These are phyloP conservation scores for Drosophila ogumai DNA, from an alignment of 1,140 invertebrate genomes.

Conservation along the genomic window DNA sequence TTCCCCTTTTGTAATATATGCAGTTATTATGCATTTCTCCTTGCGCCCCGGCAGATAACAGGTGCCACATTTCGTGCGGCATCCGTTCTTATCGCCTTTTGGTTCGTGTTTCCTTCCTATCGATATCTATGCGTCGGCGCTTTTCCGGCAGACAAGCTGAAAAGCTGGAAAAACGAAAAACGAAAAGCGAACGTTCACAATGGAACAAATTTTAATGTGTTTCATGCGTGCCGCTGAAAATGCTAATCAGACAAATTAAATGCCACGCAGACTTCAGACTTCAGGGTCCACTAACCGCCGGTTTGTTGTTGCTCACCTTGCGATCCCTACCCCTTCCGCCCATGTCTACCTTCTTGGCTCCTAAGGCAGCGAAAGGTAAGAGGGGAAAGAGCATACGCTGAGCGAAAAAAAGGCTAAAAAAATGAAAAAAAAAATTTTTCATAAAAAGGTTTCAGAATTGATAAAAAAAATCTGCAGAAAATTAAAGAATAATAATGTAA, in stretches of 20 bases:
- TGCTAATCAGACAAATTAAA: slow-evolving; percentile 84
- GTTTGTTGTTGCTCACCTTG: slow-evolving; percentile 33
- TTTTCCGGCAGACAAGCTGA: slow-evolving; percentile 40
- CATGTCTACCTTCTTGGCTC: neutral
- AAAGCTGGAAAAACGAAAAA: slow-evolving; percentile 13
- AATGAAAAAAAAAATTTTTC: neutral
- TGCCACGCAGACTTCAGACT: slow-evolving; percentile 60
- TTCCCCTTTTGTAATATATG: slow-evolving; percentile 1
- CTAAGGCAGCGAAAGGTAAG: slow-evolving; percentile 41
- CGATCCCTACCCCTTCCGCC: neutral
- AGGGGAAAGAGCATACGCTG: slow-evolving; percentile 1
- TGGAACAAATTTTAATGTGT: slow-evolving; percentile 73
- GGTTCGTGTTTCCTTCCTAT: slow-evolving; percentile 40
- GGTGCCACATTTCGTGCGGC: slow-evolving; percentile 34
- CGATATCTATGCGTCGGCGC: slow-evolving; percentile 35
- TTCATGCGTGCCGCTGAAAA: slow-evolving; percentile 81
- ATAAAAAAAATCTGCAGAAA: neutral
- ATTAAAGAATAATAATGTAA: neutral
- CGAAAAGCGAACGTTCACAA: slow-evolving; percentile 18
- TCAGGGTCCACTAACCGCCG: slow-evolving; percentile 46
- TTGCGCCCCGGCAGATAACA: slow-evolving; percentile 18
- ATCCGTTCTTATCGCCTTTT: slow-evolving; percentile 26
- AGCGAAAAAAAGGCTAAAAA: neutral
- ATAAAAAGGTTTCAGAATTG: too few relatives aligned
- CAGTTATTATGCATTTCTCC: slow-evolving; percentile 10